phyloP scores from a whole-genome alignment of 2,888 invertebrate species.

The Pterobdella sp. region DNA sequence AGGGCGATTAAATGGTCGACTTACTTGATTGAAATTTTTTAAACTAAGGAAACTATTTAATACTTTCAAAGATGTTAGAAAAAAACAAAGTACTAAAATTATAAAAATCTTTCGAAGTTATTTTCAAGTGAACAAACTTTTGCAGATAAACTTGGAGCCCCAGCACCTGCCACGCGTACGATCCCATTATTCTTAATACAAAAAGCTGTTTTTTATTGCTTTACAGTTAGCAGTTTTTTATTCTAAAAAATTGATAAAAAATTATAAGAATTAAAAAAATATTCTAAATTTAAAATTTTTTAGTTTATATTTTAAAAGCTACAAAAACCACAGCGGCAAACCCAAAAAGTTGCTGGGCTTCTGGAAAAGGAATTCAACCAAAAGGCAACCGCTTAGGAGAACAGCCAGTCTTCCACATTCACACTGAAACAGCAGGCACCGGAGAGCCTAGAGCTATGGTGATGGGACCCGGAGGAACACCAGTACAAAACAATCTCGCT shows the following conservation, averaged over 20 bases:
- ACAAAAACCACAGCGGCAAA: slow-evolving; percentile 57
- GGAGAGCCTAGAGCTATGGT: slow-evolving; percentile 67
- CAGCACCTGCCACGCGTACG: no score
- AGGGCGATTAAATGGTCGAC: no score
- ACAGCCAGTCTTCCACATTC: slow-evolving; percentile 70
- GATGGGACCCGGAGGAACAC: slow-evolving; percentile 67
- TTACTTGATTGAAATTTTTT: no score
- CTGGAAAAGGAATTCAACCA: slow-evolving; percentile 72
- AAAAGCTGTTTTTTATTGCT: no score
- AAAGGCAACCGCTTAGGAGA: slow-evolving; percentile 73
- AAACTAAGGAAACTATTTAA: no score
- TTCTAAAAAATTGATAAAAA: neutral
- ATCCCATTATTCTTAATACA: no score
- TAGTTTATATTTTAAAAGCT: neutral
- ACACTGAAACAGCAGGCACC: slow-evolving; percentile 71
- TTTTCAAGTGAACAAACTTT: no score
- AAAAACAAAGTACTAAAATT: no score
- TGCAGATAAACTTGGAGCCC: no score
- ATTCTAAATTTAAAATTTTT: neutral
- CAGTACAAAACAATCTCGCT: slow-evolving; percentile 61
- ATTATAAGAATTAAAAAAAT: neutral
- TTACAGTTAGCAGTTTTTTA: no score
- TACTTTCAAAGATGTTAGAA: no score
- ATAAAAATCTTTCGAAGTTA: no score
- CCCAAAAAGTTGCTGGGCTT: slow-evolving; percentile 69